phyloP scores from a whole-genome alignment of 2,113 vertebrate genomes.

The Rhagologus leucostigma region DNA sequence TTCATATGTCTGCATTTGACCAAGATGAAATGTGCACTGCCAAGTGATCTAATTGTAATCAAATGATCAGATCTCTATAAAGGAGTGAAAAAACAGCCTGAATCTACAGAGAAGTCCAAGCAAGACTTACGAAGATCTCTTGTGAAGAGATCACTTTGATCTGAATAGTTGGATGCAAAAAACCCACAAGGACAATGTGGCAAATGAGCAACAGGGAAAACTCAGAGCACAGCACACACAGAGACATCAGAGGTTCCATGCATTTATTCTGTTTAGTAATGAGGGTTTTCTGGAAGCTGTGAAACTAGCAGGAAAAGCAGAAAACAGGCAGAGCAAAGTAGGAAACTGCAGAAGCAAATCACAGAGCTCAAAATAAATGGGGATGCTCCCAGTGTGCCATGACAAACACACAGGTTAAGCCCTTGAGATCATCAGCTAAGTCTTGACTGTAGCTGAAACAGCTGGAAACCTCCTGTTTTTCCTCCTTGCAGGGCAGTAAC shows the following conservation, averaged over 20 bases:
- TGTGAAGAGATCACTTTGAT: neutral
- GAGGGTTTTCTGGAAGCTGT: neutral
- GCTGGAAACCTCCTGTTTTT: neutral
- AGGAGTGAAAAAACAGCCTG: neutral
- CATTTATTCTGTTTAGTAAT: neutral
- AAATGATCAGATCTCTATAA: neutral
- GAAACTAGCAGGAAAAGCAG: neutral
- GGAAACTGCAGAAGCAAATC: neutral
- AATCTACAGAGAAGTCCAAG: neutral
- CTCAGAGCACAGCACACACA: fast-evolving
- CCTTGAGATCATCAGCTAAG: neutral
- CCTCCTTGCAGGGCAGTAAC: neutral
- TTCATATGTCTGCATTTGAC: neutral
- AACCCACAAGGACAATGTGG: neutral
- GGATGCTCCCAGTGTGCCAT: neutral
- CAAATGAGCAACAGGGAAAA: neutral
- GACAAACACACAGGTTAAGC: neutral
- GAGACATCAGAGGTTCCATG: neutral
- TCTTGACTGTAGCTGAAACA: neutral
- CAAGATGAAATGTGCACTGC: neutral
- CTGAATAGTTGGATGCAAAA: neutral
- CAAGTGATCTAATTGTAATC: neutral
- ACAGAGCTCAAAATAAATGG: neutral
- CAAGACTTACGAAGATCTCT: neutral
- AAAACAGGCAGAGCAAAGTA: neutral